A percentile compares a stretch with the other conserved stretches of the same genome.
Conservation (phyloP, 2,888 invertebrate genomes). For the Hypolimnas misippus region DNA sequence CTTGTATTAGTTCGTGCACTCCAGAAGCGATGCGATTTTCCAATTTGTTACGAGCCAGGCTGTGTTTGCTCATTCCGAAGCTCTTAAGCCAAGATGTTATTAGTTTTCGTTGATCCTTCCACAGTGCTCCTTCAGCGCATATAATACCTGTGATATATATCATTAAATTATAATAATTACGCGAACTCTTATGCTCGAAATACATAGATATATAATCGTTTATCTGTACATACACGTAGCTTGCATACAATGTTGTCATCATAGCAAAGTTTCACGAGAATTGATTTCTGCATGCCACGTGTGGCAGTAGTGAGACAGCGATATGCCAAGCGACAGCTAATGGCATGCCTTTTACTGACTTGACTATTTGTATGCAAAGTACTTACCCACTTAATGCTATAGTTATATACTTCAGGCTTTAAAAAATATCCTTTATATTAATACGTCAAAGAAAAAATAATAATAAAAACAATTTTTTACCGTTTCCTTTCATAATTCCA, state of each 20-base stretch:
- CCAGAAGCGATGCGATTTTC: constrained; percentile 86
- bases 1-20: constrained; percentile 85
- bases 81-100: constrained; percentile 88
- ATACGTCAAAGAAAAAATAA: neutral
- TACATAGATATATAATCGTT: no score
- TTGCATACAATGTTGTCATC: no score
- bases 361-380: no score
- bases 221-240: no score
- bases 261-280: no score
- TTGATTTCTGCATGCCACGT: no score
- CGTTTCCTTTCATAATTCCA: constrained; percentile 94
- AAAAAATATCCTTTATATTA: no score
- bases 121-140: constrained; percentile 91
- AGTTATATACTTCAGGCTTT: no score
- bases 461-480: constrained; percentile 75
- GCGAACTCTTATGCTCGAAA: neutral
- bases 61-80: constrained; percentile 88
- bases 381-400: no score
- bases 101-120: constrained; percentile 93
- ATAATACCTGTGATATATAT: constrained; percentile 91
- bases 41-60: constrained; percentile 84
- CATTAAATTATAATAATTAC: constrained; percentile 5
- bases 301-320: no score
- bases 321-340: no score
- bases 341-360: no score